Conservation (phyloP, 2,797 vertebrate species). For the Cyclura pinguis region DNA sequence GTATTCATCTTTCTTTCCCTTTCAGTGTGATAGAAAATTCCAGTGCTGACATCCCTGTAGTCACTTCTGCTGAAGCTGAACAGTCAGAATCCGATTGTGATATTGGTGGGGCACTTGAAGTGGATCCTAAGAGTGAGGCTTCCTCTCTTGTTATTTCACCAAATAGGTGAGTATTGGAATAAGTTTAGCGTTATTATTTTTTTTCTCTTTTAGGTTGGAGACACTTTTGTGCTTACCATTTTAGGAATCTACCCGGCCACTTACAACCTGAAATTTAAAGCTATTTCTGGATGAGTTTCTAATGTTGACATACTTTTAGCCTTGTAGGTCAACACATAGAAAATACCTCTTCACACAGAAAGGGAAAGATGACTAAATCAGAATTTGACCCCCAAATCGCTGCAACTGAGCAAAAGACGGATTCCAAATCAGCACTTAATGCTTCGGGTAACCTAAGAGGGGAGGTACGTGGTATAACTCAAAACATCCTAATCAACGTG, state of each 20-base stretch:
- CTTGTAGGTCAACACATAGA: slow-evolving; percentile 83
- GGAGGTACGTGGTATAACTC: slow-evolving; percentile 74
- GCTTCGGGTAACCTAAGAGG: slow-evolving; percentile 80
- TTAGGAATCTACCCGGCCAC: slow-evolving; percentile 3
- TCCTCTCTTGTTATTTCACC: slow-evolving; percentile 87
- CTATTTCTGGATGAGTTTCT: not conserved
- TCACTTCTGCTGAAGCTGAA: slow-evolving; percentile 89
- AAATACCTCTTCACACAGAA: slow-evolving; percentile 80
- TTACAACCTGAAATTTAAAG: not conserved
- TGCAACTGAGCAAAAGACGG: slow-evolving; percentile 67
- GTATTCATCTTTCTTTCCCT: slow-evolving; percentile 82
- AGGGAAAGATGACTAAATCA: slow-evolving; percentile 81
- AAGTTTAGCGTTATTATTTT: slow-evolving; percentile 68
- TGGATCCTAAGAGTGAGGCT: slow-evolving; percentile 84
- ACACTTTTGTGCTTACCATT: slow-evolving; percentile 56
- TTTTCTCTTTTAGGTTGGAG: slow-evolving; percentile 65
- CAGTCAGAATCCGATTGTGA: slow-evolving; percentile 84
- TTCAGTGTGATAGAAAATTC: slow-evolving; percentile 90
- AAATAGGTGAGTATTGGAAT: slow-evolving; percentile 86
- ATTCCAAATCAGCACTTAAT: slow-evolving; percentile 78
- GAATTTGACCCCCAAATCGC: slow-evolving; percentile 80
- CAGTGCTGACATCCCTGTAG: slow-evolving; percentile 82
- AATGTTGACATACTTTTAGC: slow-evolving; percentile 64
- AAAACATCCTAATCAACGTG: not conserved
- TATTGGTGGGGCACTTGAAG: slow-evolving; percentile 82